phyloP scores from a whole-genome alignment of 2,888 invertebrate genomes.

The Mesorhabditis spiculigera region DNA sequence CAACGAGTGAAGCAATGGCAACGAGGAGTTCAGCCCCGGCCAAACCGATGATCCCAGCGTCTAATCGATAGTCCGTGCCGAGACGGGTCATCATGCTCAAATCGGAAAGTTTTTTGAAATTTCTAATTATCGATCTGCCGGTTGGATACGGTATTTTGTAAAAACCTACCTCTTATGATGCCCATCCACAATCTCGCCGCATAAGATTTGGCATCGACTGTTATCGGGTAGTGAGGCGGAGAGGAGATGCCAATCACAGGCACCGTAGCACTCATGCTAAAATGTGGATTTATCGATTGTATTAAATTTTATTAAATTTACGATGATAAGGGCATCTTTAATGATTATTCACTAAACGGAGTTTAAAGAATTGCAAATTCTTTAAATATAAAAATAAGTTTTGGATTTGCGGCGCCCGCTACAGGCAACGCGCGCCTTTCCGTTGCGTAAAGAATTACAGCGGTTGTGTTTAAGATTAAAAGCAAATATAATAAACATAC shows the following conservation, averaged over 20 bases:
- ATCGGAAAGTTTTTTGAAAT: neutral
- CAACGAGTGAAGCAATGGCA: conserved; percentile 33
- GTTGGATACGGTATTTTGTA: neutral
- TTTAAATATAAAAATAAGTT: too few species aligned
- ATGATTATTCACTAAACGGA: too few species aligned
- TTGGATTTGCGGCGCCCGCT: too few species aligned
- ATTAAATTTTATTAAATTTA: too few species aligned
- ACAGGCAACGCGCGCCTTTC: too few species aligned
- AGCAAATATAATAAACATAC: conserved; percentile 14
- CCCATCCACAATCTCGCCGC: conserved; percentile 46
- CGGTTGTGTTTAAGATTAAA: too few species aligned
- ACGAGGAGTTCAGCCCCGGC: conserved; percentile 41
- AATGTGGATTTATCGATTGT: neutral
- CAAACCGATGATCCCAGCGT: conserved; percentile 45
- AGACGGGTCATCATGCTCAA: conserved; percentile 49
- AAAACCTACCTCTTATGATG: conserved; percentile 35
- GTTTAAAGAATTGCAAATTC: neutral
- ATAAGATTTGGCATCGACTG: conserved; percentile 50
- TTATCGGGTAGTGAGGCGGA: conserved; percentile 46
- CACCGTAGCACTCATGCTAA: conserved; percentile 50
- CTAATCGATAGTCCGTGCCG: conserved; percentile 52
- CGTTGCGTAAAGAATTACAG: too few species aligned
- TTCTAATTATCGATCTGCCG: neutral
- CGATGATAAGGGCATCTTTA: too few species aligned
- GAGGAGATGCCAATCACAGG: conserved; percentile 53